phyloP scores from a whole-genome alignment of 2,888 invertebrate genomes.

The Synanthedon vespiformis region DNA sequence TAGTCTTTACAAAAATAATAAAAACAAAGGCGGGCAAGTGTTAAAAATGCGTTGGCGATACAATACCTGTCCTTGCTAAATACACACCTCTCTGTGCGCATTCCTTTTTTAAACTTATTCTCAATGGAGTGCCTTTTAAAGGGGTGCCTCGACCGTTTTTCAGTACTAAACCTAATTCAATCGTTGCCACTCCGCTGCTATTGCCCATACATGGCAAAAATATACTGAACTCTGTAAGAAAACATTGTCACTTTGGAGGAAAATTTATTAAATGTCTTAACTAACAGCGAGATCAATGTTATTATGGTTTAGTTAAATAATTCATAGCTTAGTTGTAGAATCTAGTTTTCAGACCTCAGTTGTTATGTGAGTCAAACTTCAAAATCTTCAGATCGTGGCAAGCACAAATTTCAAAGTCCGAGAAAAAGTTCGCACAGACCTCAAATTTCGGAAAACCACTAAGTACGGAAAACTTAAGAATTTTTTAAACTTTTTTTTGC shows the following conservation, averaged over 20 bases:
- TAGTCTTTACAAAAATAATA: slow-evolving; percentile 1
- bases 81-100: slow-evolving; percentile 93
- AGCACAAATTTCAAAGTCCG: too few species aligned
- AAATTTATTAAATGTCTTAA: not conserved
- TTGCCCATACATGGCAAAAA: slow-evolving; percentile 89
- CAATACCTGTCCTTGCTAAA: slow-evolving; percentile 73
- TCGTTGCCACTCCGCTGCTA: slow-evolving; percentile 87
- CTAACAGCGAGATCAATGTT: too few species aligned
- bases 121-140: slow-evolving; percentile 87
- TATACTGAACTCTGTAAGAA: slow-evolving; percentile 84
- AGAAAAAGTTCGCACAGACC: not conserved
- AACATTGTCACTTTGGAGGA: slow-evolving; percentile 5
- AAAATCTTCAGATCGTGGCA: too few species aligned
- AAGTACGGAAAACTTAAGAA: not conserved
- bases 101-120: slow-evolving; percentile 90
- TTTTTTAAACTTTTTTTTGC: not conserved
- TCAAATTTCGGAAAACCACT: too few species aligned
- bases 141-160: slow-evolving; percentile 83
- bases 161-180: slow-evolving; percentile 87
- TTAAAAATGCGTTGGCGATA: slow-evolving; percentile 73
- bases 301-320: too few species aligned
- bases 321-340: too few species aligned
- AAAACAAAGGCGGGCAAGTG: slow-evolving; percentile 52
- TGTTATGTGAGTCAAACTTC: too few species aligned
- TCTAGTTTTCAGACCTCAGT: too few species aligned